Conservation (phyloP, 2,888 invertebrate genomes). For the Cheilosia scutellata region DNA sequence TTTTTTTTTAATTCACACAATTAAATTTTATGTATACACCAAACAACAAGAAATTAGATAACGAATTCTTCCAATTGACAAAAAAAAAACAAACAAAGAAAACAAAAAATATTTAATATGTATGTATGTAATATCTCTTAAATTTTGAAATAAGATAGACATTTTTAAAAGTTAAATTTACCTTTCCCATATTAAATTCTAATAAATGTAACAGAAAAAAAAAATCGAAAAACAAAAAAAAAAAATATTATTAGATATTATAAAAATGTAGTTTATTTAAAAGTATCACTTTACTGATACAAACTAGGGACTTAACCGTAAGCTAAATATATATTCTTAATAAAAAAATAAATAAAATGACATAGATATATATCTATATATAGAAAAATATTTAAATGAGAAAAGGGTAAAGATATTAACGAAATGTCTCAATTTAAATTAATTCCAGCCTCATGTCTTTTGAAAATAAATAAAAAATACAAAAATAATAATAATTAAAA, state of each 20-base stretch:
- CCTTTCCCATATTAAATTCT: conserved; percentile 7
- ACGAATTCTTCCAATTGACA: conserved; percentile 12
- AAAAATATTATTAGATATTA: not conserved
- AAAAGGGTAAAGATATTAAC: not conserved
- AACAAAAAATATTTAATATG: not conserved
- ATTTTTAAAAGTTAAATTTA: conserved; percentile 7
- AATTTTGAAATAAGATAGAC: not conserved
- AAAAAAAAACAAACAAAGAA: not conserved
- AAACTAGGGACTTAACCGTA: not conserved
- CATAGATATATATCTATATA: not conserved
- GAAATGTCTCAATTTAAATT: conserved; percentile 11
- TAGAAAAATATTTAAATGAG: conserved; percentile 5
- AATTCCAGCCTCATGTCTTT: conserved; percentile 8
- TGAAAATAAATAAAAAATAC: not conserved
- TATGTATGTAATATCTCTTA: not conserved
- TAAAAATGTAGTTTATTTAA: conserved; percentile 8
- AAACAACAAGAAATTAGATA: not conserved
- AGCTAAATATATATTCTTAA: not conserved
- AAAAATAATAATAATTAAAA: conserved; percentile 4
- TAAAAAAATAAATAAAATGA: not conserved
- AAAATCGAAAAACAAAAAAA: not conserved
- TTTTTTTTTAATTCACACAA: not conserved
- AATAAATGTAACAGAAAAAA: not conserved
- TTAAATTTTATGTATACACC: not conserved
- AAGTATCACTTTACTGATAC: conserved; percentile 28